Percentiles rank a stretch among this genome's conserved stretches.
Evolutionary conservation across 2,888 invertebrate genomes (phyloP).

Genomic region (Dynastes grantii): DNA sequence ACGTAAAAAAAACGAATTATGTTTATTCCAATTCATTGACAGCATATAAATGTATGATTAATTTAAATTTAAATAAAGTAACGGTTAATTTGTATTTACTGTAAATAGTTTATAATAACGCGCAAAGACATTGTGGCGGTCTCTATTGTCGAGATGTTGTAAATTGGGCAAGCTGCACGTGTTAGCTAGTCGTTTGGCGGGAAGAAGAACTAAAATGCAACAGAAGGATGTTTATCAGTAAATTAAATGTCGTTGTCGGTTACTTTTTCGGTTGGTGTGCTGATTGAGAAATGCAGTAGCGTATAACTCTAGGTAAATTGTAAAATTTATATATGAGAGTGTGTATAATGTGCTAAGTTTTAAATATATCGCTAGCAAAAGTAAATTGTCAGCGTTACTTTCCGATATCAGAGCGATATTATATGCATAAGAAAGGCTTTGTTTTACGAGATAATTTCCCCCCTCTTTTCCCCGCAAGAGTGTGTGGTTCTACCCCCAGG

Average conservation of each 20-base stretch:
- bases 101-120: constrained; percentile 29
- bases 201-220: constrained; percentile 41
- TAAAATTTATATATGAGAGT: constrained; percentile 15
- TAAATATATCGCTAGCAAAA: constrained; percentile 25
- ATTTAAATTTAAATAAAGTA: constrained; percentile 40
- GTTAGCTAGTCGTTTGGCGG: constrained; percentile 32
- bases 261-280: constrained; percentile 42
- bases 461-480: constrained; percentile 47
- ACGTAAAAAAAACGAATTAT: background rate
- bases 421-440: constrained; percentile 54
- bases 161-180: constrained; percentile 39
- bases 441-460: constrained; percentile 56
- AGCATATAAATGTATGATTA: constrained; percentile 4
- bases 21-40: background rate
- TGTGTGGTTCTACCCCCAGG: constrained; percentile 58
- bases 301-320: constrained; percentile 33
- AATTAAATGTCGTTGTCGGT: constrained; percentile 37
- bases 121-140: constrained; percentile 41
- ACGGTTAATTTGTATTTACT: constrained; percentile 37
- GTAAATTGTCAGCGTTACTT: constrained; percentile 43
- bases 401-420: constrained; percentile 45
- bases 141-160: constrained; percentile 48
- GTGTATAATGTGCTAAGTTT: constrained; percentile 25
- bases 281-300: constrained; percentile 13
- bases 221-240: constrained; percentile 42